A percentile compares a stretch with the other conserved stretches of the same genome.
Evolutionary conservation across 2,113 vertebrate species (phyloP).

Genomic region (Tyto alba): DNA sequence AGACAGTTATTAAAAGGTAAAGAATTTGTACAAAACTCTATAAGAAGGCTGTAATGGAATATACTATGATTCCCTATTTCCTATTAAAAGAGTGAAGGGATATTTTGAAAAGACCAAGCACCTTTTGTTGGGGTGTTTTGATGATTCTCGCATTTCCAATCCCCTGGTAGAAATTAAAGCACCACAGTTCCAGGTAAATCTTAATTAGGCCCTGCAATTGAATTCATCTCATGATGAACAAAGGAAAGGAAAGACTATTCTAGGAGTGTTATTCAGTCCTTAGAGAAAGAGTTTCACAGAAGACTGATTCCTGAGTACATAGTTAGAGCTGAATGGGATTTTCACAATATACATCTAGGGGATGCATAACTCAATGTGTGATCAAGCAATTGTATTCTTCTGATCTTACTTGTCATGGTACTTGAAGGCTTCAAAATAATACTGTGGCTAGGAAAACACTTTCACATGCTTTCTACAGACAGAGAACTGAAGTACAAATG

Average conservation of each 20-base stretch:
- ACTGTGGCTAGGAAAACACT: neutral
- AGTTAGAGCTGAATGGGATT: neutral
- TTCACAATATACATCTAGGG: neutral
- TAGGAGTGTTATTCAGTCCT: neutral
- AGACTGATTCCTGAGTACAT: neutral
- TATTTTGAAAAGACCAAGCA: neutral
- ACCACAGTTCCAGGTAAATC: neutral
- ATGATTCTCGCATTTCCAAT: neutral
- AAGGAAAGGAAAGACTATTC: neutral
- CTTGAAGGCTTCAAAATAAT: neutral
- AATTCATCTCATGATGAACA: neutral
- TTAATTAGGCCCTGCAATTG: neutral
- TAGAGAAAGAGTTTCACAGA: neutral
- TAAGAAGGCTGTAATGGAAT: neutral
- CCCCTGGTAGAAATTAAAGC: neutral
- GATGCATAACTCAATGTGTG: neutral
- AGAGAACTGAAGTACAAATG: neutral
- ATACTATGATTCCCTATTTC: neutral
- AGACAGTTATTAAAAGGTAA: neutral
- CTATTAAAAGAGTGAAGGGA: neutral
- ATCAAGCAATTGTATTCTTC: neutral
- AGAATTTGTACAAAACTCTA: neutral
- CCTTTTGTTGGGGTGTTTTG: neutral
- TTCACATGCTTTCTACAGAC: neutral
- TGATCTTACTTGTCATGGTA: neutral